These are phyloP conservation scores for Theonella swinhoei DNA, from an alignment of 37 sponge, comb jelly and placozoan species.

Conservation along the genomic window DNA sequence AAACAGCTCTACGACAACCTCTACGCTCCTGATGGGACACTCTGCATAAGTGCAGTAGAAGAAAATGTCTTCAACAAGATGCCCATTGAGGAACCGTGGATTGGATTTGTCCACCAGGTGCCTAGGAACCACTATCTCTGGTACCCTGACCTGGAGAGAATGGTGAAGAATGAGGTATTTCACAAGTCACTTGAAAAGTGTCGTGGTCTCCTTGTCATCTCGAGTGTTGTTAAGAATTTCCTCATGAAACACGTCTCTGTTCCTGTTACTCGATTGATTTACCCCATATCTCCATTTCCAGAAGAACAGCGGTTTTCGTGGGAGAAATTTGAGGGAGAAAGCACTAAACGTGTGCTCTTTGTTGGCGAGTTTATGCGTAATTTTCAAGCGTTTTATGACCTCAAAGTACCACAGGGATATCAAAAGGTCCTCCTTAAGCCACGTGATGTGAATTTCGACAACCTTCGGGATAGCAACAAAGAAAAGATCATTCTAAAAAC, in stretches of 20 bases:
- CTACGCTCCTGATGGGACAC: slow-evolving; percentile 37
- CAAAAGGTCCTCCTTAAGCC: slow-evolving; percentile 55
- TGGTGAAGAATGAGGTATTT: slow-evolving; percentile 30
- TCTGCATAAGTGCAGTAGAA: slow-evolving; percentile 52
- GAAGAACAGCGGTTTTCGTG: slow-evolving; percentile 26
- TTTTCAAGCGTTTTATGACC: slow-evolving; percentile 53
- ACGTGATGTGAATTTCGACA: slow-evolving; percentile 45
- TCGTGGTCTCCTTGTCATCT: slow-evolving; percentile 51
- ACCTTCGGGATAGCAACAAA: slow-evolving; percentile 9
- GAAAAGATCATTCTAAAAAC: slow-evolving; percentile 5
- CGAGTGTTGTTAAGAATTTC: slow-evolving; percentile 38
- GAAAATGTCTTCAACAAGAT: slow-evolving; percentile 9
- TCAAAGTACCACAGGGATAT: slow-evolving; percentile 15
- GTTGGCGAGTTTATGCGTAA: slow-evolving; percentile 62
- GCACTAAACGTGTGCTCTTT: slow-evolving; percentile 12
- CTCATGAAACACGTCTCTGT: slow-evolving; percentile 20
- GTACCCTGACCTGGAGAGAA: slow-evolving; percentile 53
- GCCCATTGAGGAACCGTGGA: slow-evolving; percentile 44
- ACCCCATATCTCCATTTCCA: slow-evolving; percentile 54
- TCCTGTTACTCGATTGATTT: slow-evolving; percentile 28
- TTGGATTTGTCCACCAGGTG: slow-evolving; percentile 66
- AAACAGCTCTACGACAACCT: slow-evolving; percentile 6
- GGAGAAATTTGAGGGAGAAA: slow-evolving; percentile 13
- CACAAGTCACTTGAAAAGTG: slow-evolving; percentile 33
- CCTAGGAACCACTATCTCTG: slow-evolving; percentile 28